Percentiles rank a stretch among this genome's conserved stretches.
phyloP scores from a whole-genome alignment of 2,888 invertebrate species.

The Acleris sparsana region DNA sequence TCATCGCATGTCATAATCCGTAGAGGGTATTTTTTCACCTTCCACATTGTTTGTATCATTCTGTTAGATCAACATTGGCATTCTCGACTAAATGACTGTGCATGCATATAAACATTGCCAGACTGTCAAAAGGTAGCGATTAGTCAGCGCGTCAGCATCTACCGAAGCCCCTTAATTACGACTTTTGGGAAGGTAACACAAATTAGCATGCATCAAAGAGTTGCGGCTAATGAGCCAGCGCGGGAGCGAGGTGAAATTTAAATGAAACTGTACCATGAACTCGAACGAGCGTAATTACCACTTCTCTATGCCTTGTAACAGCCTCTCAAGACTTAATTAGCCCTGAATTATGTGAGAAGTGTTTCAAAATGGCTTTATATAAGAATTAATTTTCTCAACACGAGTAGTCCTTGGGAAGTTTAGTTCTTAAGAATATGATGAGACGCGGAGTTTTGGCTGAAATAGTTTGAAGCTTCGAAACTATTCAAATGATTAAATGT shows the following conservation, averaged over 20 bases:
- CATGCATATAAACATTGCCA: too few species aligned
- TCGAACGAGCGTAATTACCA: slow-evolving; percentile 66
- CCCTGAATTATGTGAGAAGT: slow-evolving; percentile 57
- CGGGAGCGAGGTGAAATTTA: slow-evolving; percentile 66
- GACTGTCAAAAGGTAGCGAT: not conserved
- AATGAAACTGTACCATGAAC: slow-evolving; percentile 62
- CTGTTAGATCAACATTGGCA: too few species aligned
- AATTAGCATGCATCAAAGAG: slow-evolving; percentile 70
- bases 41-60: too few species aligned
- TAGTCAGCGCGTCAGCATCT: slow-evolving; percentile 1
- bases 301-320: slow-evolving; percentile 64
- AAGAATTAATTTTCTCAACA: slow-evolving; percentile 21
- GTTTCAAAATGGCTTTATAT: slow-evolving; percentile 39
- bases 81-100: too few species aligned
- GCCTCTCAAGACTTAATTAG: slow-evolving; percentile 70
- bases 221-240: slow-evolving; percentile 62
- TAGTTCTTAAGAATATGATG: not conserved
- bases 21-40: too few species aligned
- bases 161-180: slow-evolving; percentile 47
- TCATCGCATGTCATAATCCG: too few species aligned
- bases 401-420: slow-evolving; percentile 8
- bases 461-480: not conserved
- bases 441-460: not conserved
- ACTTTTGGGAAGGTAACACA: slow-evolving; percentile 52
- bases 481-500: not conserved